Evolutionary conservation across 2,113 vertebrate genomes (phyloP).

Genomic region (Atlantisia rogersi): DNA sequence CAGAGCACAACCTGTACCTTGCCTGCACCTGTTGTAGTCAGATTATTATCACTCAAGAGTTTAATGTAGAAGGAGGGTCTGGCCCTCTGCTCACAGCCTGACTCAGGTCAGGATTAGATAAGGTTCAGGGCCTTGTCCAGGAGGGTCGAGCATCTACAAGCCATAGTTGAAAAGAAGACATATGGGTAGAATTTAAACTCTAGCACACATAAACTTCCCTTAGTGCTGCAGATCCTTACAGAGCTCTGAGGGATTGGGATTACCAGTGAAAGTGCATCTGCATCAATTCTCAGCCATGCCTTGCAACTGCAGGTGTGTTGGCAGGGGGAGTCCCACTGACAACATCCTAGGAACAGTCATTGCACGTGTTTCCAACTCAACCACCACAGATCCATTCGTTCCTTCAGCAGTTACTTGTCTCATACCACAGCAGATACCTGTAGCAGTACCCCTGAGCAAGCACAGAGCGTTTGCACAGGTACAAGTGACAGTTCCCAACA

Average conservation of each 20-base stretch:
- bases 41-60: neutral
- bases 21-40: neutral
- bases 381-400: neutral
- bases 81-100: neutral
- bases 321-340: neutral
- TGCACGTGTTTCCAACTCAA: neutral
- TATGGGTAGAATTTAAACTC: neutral
- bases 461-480: neutral
- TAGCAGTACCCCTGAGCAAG: neutral
- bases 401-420: neutral
- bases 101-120: neutral
- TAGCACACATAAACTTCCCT: neutral
- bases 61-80: neutral
- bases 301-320: neutral
- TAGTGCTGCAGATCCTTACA: neutral
- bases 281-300: neutral
- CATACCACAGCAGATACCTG: neutral
- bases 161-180: neutral
- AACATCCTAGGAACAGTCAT: neutral
- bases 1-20: neutral
- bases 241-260: neutral
- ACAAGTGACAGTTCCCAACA: neutral
- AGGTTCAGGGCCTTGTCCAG: neutral
- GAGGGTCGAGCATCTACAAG: neutral
- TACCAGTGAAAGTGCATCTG: neutral